Evolutionary conservation across 2,888 invertebrate genomes (phyloP), one percentile per base, ranked within the genome.

Genomic region (Drosophila picticornis): DNA sequence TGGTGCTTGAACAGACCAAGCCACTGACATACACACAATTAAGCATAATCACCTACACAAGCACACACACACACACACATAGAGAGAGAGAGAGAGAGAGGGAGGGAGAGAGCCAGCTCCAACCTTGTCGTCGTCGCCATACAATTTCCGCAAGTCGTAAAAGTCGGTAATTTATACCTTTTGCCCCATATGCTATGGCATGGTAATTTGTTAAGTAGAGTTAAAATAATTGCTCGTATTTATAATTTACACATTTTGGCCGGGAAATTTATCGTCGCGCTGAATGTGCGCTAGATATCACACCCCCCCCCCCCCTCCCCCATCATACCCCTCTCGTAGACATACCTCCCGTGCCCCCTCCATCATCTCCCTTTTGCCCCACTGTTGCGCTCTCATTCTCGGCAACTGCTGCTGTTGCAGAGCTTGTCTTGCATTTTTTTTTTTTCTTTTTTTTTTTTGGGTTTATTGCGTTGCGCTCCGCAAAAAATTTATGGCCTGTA

Each of bases 181-280:
- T 88, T 84, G 91, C 90, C 91, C 91, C 93, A 93, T 92, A 93
- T 93, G 93, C 92, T 88, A 73, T 85, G 93, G 91, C 92, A 93
- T 91, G 92, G 93, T 93, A 93, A 93, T 93, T 93, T 93, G 93
- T 93, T 93, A 93, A 93, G 93, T 93, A 93, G 92, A 93, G 93
- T 93, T 93, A 93, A 93, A 93, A 93, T 93, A 93, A 93, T 93
- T 93, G 93, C 93, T 92, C 91, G 93, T 92, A 93, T 93, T 93
- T 93, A 93, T 93, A 93, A 93, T 93, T 93, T 93, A 93, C 92
- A 93, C 93, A 92, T 92, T 92, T 91, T 90, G 91, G 87, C 84
- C 81, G 84, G 86, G 85, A 91, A 92, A 93, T 93, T 93, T 93
- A 93, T 93, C 90, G 91, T 83, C 87, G 80, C 84, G 85, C 83